Base-by-base conservation (phyloP, 2,888 invertebrate genomes). In the Acronicta leporina region DNA sequence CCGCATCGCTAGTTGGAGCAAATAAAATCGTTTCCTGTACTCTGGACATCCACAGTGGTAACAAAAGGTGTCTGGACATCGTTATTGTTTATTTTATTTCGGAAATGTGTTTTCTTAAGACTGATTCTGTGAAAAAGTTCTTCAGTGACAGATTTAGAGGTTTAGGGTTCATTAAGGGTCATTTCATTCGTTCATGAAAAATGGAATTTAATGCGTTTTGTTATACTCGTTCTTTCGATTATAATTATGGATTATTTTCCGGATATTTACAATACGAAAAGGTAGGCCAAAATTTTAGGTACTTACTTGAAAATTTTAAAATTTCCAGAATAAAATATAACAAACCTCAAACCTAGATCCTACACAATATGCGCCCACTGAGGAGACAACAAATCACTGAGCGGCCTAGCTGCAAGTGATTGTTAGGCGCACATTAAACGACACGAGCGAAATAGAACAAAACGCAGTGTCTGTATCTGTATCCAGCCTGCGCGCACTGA, bases 21-120 rank as follows among this genome's bases (percentile, higher is more conserved):
- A 91, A 92, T 88, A 90, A 90, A 91, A 88, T 75, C 77, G 86
- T 89, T 91, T 90, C 89, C 90, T 89, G 89, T 86, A 82, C 76
- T 54, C 68, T 55, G 63, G 41, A 61, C 58, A 56, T 80, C 83
- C 66, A 88, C 80, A 86, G 53, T 75, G 73, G 63, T 63, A 38
- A 54, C 64, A 64, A 64, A 72, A 73, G 55, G 52, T 67, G 53
- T 52, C 66, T 63, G 57, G 58, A 72, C 45, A 61, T 53, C 53
- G 55, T 73, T 53, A 62, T 66, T 66, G 56, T 69, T 66, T 57
- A 57, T 61, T 60, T 70, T 53, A 63, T 73, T 76, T 68, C 42
- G 20, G 49, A 48, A 63, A 72, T 52, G 38, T 51, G 38, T 46
- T 20, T 67, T 55, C 47, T 51, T 58, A 55, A 33, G 25, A 9